Evolutionary conservation across 35 echinoderm and acorn worm genomes (phyloP), one percentile per base, ranked within the genome.

Genomic region (Apostichopus parvimensis): DNA sequence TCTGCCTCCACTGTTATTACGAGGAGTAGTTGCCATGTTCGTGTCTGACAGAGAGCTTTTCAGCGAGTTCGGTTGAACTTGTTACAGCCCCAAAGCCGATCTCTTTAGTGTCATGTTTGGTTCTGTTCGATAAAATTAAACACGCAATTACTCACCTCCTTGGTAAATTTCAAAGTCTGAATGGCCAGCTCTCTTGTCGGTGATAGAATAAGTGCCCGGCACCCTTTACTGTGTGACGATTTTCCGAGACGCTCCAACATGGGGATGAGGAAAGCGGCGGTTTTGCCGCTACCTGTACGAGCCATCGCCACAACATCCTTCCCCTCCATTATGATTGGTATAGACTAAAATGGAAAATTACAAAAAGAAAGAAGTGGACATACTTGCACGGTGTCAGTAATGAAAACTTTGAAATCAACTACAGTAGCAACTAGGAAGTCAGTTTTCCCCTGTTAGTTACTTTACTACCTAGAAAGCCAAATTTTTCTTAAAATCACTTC

Each of bases 221-320:
- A 94, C 9, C 96, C 96, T 68, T 93, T 87, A 62, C 94, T 84
- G 1, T 90, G 87, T 24, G 96, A 95, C 15, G 87, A 23, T 34
- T 90, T 90, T 22, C 91, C 90, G n/a, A 98, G 87, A 24, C 90
- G 87, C 70, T 98, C 94, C 15, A 98, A 94, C 96, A 98, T 95
- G 0, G 96, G 96, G 13, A 95, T 93, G 8, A 98, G 93, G 80
- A 98, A 98, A 8, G 96, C 96, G 23, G 96, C 96, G 0, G 96
- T 98, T 78, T 98, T 98, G 2, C 96, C 96, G 73, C 96, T 98
- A n/a, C 96, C 96, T 53, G 96, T 98, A 54, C 96, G 90, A 62
- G 96, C 96, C 96, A 98, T 98, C 34, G 90, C 96, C 88, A 98
- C 96, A 21, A 98, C 96, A 87, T 98, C 96, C 77, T 94, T 95